Evolutionary conservation across 1,140 invertebrate species (phyloP).

Genomic region (Popillia japonica): DNA sequence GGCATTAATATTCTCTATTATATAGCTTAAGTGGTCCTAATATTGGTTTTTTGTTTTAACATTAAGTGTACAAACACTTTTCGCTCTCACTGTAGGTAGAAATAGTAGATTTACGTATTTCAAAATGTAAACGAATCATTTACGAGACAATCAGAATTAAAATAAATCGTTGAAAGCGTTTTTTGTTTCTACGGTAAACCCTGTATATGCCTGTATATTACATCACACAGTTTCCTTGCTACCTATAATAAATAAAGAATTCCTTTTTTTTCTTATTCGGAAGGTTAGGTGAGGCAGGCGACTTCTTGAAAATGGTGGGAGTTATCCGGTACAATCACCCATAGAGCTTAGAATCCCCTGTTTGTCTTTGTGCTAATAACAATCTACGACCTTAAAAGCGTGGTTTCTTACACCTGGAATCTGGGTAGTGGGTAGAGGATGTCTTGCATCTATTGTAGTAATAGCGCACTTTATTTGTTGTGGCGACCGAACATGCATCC

Average conservation of each 20-base stretch:
- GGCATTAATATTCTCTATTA: too few species aligned
- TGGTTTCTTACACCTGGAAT: constrained; percentile 23
- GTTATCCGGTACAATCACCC: background rate
- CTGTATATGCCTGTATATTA: background rate
- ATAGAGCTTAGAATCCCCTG: constrained; percentile 36
- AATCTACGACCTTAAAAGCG: constrained; percentile 20
- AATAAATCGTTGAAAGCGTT: too few species aligned
- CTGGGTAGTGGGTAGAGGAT: background rate
- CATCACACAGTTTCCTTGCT: background rate
- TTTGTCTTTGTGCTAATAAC: constrained; percentile 34
- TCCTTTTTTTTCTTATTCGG: background rate
- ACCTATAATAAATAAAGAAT: background rate
- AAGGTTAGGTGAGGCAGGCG: background rate
- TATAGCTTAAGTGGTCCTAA: too few species aligned
- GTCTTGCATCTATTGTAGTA: constrained; percentile 10
- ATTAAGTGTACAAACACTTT: too few species aligned
- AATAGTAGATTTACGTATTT: too few species aligned
- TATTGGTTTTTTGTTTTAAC: too few species aligned
- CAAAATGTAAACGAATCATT: too few species aligned
- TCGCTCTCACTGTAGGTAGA: too few species aligned
- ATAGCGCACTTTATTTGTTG: constrained; percentile 35
- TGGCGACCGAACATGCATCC: constrained; percentile 23
- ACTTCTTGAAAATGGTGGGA: constrained; percentile 17
- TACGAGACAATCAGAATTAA: too few species aligned
- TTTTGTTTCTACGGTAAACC: background rate